Evolutionary conservation across 2,888 invertebrate species (phyloP), one percentile per base, ranked within the genome.

Genomic region (Tiphia femorata): DNA sequence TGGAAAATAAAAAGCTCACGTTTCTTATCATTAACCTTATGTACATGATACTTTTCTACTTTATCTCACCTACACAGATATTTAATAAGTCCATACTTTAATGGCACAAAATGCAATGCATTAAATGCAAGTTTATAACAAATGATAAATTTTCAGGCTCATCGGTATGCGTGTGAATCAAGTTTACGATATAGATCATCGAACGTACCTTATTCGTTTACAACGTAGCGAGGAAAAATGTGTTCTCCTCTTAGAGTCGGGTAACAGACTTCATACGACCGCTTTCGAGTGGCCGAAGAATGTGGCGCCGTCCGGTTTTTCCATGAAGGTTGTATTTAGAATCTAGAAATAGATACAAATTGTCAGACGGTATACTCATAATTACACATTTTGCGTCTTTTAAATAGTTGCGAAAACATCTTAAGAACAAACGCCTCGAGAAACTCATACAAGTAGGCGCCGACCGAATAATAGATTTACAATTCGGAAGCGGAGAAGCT

Each of bases 261-360:
- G 97, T 0, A 93, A 90, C 70, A 87, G 98, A 56, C 91, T 99
- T 58, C 99, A 99, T 80, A 92, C 92, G 3, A 99, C 99, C 8
- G 92, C 89, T 30, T 99, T 96, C 85, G 98, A 98, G 80, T 99
- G 99, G 98, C 98, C 98, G 0, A 99, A 99, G 85, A 97, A 96
- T 87, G 88, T 91, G 33, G 94, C 93, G 4, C 98, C 96, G 0
- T 97, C 96, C 0, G 96, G 97, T 1, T 98, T 98, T 81, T 94
- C 96, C 62, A 99, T 99, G 98, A 99, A 99, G 87, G 93, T 93
- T 51, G 53, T 56, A 41, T 35, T 30, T 43, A 27, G 29, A 35
- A 43, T 29, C 14, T 33, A 16, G 2, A 17, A 37, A 37, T 37
- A 5, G 25, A 19, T n/a, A 25, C 37, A 23, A 43, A 35, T 50